Conservation (phyloP, 2,113 vertebrate species). For the Paramormyrops kingsleyae region DNA sequence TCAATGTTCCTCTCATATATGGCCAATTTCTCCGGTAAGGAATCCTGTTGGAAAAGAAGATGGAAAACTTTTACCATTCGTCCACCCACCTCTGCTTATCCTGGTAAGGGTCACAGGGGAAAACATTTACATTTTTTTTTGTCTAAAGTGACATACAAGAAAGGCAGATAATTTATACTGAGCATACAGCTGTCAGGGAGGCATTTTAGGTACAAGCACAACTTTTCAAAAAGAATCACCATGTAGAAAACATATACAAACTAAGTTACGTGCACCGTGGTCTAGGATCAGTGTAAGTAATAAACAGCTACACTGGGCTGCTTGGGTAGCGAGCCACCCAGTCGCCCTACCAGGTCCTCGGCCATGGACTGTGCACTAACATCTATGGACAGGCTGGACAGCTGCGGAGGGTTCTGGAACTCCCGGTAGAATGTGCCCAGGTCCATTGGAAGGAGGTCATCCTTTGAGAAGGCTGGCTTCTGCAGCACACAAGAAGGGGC, state of each 20-base stretch:
- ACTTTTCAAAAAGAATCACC: background rate
- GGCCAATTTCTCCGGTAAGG: conserved; percentile 90
- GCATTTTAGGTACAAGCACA: background rate
- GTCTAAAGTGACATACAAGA: background rate
- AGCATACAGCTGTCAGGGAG: background rate
- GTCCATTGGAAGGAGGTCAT: conserved; percentile 95
- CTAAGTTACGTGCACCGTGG: background rate
- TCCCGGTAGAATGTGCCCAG: conserved; percentile 95
- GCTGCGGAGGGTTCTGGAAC: conserved; percentile 96
- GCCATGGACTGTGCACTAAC: conserved; percentile 97
- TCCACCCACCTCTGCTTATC: background rate
- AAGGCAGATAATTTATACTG: background rate
- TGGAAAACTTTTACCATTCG: background rate
- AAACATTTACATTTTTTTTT: background rate
- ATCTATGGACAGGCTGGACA: conserved; percentile 90
- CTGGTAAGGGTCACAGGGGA: background rate
- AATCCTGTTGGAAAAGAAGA: conserved; percentile 67
- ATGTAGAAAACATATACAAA: background rate
- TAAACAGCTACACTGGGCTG: background rate
- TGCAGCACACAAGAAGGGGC: conserved; percentile 35
- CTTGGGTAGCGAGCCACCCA: background rate
- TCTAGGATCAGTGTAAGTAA: background rate
- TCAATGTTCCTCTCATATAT: conserved; percentile 93
- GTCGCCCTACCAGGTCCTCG: conserved; percentile 82
- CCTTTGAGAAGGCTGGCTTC: conserved; percentile 98